Evolutionary conservation across 2,113 vertebrate species (phyloP).

Genomic region (Macquaria ambigua): DNA sequence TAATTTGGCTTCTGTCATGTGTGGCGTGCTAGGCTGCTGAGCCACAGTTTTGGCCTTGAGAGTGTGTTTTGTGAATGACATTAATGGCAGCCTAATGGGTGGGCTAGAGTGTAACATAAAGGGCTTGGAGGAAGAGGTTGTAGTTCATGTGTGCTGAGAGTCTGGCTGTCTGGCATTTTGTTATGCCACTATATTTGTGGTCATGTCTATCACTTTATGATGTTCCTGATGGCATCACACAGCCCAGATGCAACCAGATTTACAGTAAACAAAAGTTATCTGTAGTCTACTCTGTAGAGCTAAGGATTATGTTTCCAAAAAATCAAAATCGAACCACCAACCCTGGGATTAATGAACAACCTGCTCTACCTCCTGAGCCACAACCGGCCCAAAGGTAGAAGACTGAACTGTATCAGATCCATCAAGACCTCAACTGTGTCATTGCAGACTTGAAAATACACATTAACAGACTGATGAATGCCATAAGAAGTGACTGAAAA

Average conservation of each 20-base stretch:
- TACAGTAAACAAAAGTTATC: background rate
- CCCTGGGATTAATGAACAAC: no score
- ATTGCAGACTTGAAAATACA: background rate
- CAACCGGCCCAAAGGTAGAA: no score
- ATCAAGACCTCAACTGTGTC: background rate
- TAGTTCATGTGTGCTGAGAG: background rate
- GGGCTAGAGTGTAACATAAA: background rate
- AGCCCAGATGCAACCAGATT: no score
- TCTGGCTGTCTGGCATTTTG: background rate
- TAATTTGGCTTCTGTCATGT: constrained; percentile 19
- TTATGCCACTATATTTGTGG: background rate
- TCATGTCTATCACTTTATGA: background rate
- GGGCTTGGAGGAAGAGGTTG: background rate
- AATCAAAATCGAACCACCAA: no score
- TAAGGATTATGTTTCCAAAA: no score
- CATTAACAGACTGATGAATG: background rate
- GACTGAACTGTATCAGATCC: background rate
- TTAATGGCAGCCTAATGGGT: background rate
- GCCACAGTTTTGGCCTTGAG: background rate
- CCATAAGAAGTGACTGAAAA: background rate
- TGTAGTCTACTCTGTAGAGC: background rate
- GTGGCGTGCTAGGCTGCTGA: background rate
- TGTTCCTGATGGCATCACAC: no score
- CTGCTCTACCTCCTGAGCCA: no score
- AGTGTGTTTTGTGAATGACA: background rate